phyloP scores from a whole-genome alignment of 2,113 vertebrate species.

The Lophochroa leadbeateri region DNA sequence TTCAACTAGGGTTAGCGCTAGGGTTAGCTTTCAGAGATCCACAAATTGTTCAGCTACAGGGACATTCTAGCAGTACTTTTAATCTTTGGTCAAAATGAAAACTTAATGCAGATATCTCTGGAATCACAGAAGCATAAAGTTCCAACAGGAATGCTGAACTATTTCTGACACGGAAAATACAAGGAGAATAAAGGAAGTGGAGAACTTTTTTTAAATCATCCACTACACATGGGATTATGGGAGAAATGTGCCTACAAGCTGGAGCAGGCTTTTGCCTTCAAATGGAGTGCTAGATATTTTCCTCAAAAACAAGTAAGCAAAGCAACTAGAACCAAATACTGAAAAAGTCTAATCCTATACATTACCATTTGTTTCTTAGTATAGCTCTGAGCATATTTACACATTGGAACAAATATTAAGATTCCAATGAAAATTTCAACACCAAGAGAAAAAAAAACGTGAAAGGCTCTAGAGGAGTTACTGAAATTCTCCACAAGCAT shows the following conservation, averaged over 20 bases:
- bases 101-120: neutral
- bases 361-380: neutral
- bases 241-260: neutral
- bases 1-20: too few species aligned
- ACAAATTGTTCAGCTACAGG: too few species aligned
- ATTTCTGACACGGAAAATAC: neutral
- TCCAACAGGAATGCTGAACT: neutral
- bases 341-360: neutral
- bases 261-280: neutral
- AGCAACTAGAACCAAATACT: neutral
- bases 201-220: neutral
- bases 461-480: neutral
- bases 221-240: neutral
- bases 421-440: neutral
- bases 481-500: neutral
- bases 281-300: neutral
- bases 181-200: neutral
- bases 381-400: neutral
- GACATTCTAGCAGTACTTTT: too few species aligned
- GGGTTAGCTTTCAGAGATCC: too few species aligned
- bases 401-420: neutral
- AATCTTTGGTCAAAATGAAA: conserved; percentile 31
- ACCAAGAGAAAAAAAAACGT: neutral
- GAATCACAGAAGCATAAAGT: neutral
- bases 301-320: neutral